These are phyloP conservation scores for Elysia crispata DNA, from an alignment of 2,888 invertebrate species.

Conservation along the genomic window DNA sequence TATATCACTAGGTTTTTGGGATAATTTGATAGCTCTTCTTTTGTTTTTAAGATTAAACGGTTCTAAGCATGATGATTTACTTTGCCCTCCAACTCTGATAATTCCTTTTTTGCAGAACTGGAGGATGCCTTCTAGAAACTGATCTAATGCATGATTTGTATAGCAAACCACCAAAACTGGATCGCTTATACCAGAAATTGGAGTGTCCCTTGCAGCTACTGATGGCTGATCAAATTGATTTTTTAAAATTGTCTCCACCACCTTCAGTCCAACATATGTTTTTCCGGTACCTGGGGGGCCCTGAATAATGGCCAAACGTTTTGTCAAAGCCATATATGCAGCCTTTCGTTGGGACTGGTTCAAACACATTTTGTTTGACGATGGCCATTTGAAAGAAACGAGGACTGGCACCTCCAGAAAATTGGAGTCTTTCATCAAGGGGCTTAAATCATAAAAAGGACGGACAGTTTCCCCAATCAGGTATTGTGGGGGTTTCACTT, in stretches of 20 bases:
- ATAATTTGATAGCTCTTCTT: constrained; percentile 25
- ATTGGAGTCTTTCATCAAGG: constrained; percentile 44
- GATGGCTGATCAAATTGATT: constrained; percentile 76
- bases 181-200: constrained; percentile 43
- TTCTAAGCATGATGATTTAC: constrained; percentile 60
- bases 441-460: constrained; percentile 20
- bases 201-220: too few species aligned
- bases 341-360: constrained; percentile 71
- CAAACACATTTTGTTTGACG: constrained; percentile 61
- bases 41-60: constrained; percentile 53
- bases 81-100: constrained; percentile 70
- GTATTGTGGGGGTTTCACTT: constrained; percentile 59
- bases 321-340: constrained; percentile 68
- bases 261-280: constrained; percentile 87
- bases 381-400: constrained; percentile 58
- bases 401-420: constrained; percentile 27
- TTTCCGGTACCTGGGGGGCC: constrained; percentile 93
- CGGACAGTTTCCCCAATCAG: constrained; percentile 48
- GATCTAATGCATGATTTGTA: constrained; percentile 76
- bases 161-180: constrained; percentile 74
- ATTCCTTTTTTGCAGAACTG: constrained; percentile 60
- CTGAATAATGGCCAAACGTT: constrained; percentile 73
- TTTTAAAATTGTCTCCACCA: constrained; percentile 82
- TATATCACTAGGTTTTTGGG: constrained; percentile 19
- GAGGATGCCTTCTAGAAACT: constrained; percentile 72